phyloP scores from a whole-genome alignment of 2,888 invertebrate genomes.

The Petrophora chlorosata region DNA sequence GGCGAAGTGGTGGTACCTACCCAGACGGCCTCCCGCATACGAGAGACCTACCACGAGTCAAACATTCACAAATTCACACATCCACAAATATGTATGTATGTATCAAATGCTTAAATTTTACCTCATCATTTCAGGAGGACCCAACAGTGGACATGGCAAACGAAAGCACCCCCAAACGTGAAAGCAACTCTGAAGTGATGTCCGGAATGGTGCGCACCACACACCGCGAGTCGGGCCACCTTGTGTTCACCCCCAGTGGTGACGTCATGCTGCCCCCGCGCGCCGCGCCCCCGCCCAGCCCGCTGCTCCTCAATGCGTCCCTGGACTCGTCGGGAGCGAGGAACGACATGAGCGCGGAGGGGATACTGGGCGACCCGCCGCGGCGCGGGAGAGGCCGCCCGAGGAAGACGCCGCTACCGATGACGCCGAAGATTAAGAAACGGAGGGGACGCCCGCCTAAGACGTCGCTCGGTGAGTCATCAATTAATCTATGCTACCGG shows the following conservation, averaged over 20 bases:
- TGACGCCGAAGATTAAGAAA: conserved; percentile 77
- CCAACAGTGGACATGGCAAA: conserved; percentile 76
- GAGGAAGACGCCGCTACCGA: conserved; percentile 79
- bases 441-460: conserved; percentile 77
- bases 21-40: too few species aligned
- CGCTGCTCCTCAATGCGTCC: conserved; percentile 53
- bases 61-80: too few species aligned
- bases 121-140: conserved; percentile 64
- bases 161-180: conserved; percentile 61
- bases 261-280: conserved; percentile 79
- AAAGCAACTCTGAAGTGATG: conserved; percentile 72
- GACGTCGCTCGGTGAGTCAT: conserved; percentile 74
- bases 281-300: conserved; percentile 33
- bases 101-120: background rate
- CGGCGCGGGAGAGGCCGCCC: conserved; percentile 78
- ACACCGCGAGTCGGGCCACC: conserved; percentile 76
- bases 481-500: too few species aligned
- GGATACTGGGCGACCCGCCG: conserved; percentile 63
- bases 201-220: conserved; percentile 80
- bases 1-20: too few species aligned
- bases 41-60: too few species aligned
- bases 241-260: conserved; percentile 75
- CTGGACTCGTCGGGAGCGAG: conserved; percentile 46
- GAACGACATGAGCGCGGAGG: conserved; percentile 49
- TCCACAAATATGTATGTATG: too few species aligned